phyloP scores from a whole-genome alignment of 2,113 vertebrate genomes.

The Mus spicilegus region DNA sequence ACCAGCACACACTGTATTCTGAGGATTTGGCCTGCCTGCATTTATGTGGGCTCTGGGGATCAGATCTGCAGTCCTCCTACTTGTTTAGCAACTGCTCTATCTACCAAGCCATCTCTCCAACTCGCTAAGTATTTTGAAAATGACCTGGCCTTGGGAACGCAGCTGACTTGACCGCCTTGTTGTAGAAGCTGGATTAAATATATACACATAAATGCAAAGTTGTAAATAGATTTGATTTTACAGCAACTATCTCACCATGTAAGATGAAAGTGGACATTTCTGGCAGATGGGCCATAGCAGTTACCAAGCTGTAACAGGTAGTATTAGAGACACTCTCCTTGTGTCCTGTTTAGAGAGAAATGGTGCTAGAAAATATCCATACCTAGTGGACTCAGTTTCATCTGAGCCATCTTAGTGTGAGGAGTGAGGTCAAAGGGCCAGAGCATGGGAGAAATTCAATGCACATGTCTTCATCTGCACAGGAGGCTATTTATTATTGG shows the following conservation, averaged over 20 bases:
- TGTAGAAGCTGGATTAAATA: slow-evolving; percentile 11
- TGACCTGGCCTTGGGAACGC: slow-evolving; percentile 35
- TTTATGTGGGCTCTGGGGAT: too few relatives aligned
- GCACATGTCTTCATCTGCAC: background rate
- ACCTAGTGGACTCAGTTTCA: background rate
- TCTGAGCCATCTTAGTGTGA: background rate
- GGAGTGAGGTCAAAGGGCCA: background rate
- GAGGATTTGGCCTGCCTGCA: background rate
- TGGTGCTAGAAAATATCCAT: background rate
- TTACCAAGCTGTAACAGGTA: background rate
- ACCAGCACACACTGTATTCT: background rate
- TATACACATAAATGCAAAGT: background rate
- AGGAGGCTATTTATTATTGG: background rate
- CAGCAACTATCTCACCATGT: background rate
- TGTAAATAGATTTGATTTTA: background rate
- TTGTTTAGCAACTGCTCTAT: background rate
- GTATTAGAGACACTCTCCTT: slow-evolving; percentile 14
- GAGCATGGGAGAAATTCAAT: background rate
- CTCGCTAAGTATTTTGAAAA: background rate
- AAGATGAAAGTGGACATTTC: background rate
- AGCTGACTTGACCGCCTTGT: background rate
- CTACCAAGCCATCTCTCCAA: background rate
- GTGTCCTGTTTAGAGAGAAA: slow-evolving; percentile 31
- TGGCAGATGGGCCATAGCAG: too few relatives aligned
- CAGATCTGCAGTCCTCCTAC: background rate